A percentile compares a stretch with the other conserved stretches of the same genome.
phyloP scores from a whole-genome alignment of 2,888 invertebrate genomes.

The Zygaena filipendulae region DNA sequence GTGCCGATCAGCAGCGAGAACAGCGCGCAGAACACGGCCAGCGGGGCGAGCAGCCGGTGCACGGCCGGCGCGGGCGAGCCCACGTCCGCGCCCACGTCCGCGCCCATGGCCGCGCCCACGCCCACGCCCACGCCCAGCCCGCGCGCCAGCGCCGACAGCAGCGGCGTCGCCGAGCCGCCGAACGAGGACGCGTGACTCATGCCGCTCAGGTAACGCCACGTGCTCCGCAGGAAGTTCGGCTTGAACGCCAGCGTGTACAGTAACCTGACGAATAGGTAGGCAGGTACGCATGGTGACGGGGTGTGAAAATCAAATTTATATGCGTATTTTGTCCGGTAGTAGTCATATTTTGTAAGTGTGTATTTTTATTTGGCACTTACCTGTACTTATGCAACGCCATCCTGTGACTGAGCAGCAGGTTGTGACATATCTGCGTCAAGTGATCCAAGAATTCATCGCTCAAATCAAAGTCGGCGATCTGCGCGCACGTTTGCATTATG shows the following conservation, averaged over 20 bases:
- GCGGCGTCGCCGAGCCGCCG: constrained; percentile 62
- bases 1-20: constrained; percentile 85
- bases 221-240: constrained; percentile 77
- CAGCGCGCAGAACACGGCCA: constrained; percentile 86
- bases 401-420: constrained; percentile 82
- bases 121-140: constrained; percentile 69
- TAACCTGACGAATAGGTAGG: constrained; percentile 58
- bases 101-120: too few relatives aligned
- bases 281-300: too few relatives aligned
- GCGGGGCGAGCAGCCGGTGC: constrained; percentile 76
- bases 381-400: constrained; percentile 87
- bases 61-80: constrained; percentile 69
- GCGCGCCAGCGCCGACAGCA: constrained; percentile 74
- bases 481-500: constrained; percentile 47
- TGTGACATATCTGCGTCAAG: constrained; percentile 84
- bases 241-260: constrained; percentile 85
- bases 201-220: constrained; percentile 74
- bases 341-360: neutral
- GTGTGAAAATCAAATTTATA: neutral
- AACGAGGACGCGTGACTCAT: constrained; percentile 44
- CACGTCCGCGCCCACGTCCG: too few relatives aligned
- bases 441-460: constrained; percentile 70
- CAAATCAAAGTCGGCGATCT: constrained; percentile 61
- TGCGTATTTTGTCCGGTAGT: too few relatives aligned
- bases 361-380: constrained; percentile 48